These are phyloP conservation scores for Polydesmus complanatus DNA, from an alignment of 2,888 invertebrate species.

Conservation along the genomic window DNA sequence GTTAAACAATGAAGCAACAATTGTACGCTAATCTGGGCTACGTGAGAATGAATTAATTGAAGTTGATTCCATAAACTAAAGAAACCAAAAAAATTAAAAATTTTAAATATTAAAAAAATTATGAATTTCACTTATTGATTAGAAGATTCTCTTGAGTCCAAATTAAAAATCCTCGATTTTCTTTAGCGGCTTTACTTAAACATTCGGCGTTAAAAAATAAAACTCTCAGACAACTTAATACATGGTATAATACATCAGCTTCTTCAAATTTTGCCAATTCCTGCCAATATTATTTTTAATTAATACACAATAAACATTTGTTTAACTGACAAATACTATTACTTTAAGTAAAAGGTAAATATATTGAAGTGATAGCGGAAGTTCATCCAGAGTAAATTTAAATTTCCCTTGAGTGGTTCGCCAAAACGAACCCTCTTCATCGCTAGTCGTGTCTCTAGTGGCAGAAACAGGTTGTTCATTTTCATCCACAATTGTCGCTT, in stretches of 20 bases:
- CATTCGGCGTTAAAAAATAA: slow-evolving; percentile 87
- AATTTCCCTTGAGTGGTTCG: slow-evolving; percentile 85
- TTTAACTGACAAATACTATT: not conserved
- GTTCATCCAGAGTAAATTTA: slow-evolving; percentile 71
- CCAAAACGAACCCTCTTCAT: slow-evolving; percentile 69
- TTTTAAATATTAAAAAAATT: not conserved
- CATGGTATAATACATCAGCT: slow-evolving; percentile 82
- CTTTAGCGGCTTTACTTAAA: slow-evolving; percentile 67
- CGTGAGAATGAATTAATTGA: slow-evolving; percentile 83
- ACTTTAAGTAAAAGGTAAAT: slow-evolving; percentile 70
- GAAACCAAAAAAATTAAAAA: slow-evolving; percentile 16
- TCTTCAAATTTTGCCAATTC: slow-evolving; percentile 42
- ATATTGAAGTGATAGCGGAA: slow-evolving; percentile 84
- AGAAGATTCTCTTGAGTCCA: slow-evolving; percentile 92
- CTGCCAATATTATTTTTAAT: slow-evolving; percentile 23
- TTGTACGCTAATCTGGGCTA: slow-evolving; percentile 82
- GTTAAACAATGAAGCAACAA: slow-evolving; percentile 89
- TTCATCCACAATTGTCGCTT: slow-evolving; percentile 59
- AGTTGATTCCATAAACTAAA: slow-evolving; percentile 80
- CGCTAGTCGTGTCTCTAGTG: slow-evolving; percentile 26
- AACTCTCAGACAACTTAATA: slow-evolving; percentile 79
- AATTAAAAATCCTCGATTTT: slow-evolving; percentile 81
- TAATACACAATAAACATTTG: not conserved
- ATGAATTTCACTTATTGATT: slow-evolving; percentile 59
- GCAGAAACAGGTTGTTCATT: slow-evolving; percentile 52